Base-by-base conservation (phyloP, 2,888 invertebrate species). In the Diarsia brunnea region DNA sequence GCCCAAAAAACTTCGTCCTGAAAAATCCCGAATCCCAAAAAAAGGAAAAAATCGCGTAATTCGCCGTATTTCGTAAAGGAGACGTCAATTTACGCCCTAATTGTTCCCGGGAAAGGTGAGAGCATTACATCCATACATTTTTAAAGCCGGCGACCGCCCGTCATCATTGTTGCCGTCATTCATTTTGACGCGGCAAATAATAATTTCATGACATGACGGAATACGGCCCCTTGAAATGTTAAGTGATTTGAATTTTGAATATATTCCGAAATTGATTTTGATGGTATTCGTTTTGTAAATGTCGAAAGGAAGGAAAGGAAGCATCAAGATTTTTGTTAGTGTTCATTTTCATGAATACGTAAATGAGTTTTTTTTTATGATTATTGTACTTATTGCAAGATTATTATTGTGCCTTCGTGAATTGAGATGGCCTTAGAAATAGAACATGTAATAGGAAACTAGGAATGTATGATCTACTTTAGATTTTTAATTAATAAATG, bases 171-270 rank as follows among this genome's bases (percentile, higher is more conserved):
- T 66, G 27, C 79, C 73, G 87, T 84, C 89, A 88, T 84, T 88
- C 89, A 87, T 87, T 87, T 79, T 88, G 88, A 90, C 89, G 82
- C 84, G 81, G 74, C 81, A 87, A 88, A 89, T 89, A 91, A 91
- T 90, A 88, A 88, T 88, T 87, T 88, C 76, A 84, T 79, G 82
- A 81, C 76, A 83, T 79, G 82, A 81, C 77, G 73, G 69, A 76
- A 69, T 75, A 79, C 77, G 78, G 74, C 67, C 73, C 65, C 73
- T 78, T 73, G 71, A 75, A 80, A 84, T 75, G 79, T 82, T 76
- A 78, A 78, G 73, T 70, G 78, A 80, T 80, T 82, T 72, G 73
- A 79, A 82, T 77, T 83, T 79, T 10, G 68, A 75, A 80, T 75
- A 66, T 73, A 43, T 80, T 60, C 31, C n/a, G 19, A 71, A 71